Base-by-base conservation (phyloP, 1,140 invertebrate genomes). In the Drosophila neocordata region DNA sequence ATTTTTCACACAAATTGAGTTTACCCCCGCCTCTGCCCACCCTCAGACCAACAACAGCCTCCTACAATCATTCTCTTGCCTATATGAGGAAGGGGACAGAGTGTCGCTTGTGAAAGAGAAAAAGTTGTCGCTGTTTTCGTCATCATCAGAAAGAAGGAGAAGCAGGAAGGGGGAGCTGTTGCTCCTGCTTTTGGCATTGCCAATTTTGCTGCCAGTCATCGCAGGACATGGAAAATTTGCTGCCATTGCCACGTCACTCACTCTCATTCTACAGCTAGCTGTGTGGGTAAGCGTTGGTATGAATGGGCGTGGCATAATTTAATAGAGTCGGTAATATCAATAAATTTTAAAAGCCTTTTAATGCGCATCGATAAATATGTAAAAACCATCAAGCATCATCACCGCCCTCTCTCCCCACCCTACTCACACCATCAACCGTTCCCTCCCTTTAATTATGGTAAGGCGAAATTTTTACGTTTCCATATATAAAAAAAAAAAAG, bases 331-430 rank as follows among this genome's bases (percentile, higher is more conserved):
- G 82, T 87, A 87, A 87, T 87, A 82, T 87, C 82, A 87, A 87
- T 87, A 87, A 87, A 87, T 87, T 87, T 87, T 87, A 87, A 87
- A 87, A 87, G 82, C 82, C 83, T 87, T 87, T 87, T 87, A 87
- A 87, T 87, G 78, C 82, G 83, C 83, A 76, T 79, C 83, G 79
- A 87, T 87, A 87, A 87, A 87, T 82, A 88, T 48, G 41, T 48
- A 48, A 48, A 62, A 76, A 53, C 56, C 69, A 67, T 76, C 66
- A 66, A 73, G 74, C 82, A 75, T 44, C 27, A 66, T 34, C 41
- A 15, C 15, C 15, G 1, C 41, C 8, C 3, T 0, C 8, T 7
- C 8, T 9, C 41, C 41, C 41, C 8, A 7, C 18, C 41, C 41
- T n/a, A n/a, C n/a, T n/a, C n/a, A n/a, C n/a, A n/a, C 15, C 15